Evolutionary conservation across 2,888 invertebrate genomes (phyloP).

Genomic region (Phorcus lineatus): DNA sequence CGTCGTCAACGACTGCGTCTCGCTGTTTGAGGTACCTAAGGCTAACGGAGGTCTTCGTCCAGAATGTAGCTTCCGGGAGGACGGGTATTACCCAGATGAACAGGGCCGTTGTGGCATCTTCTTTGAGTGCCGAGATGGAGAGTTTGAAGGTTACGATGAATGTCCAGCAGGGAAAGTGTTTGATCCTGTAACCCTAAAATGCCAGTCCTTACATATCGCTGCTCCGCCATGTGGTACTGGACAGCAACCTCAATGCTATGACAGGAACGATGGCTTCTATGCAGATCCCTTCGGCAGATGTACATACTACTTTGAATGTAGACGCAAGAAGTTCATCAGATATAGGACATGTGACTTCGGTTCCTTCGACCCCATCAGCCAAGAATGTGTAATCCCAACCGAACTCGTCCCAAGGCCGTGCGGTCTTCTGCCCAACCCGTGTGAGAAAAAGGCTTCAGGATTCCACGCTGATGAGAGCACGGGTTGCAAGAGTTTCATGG

Average conservation of each 20-base stretch:
- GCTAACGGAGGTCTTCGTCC: conserved; percentile 46
- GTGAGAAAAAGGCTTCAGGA: conserved; percentile 41
- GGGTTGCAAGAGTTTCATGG: conserved; percentile 41
- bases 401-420: conserved; percentile 48
- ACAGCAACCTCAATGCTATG: conserved; percentile 39
- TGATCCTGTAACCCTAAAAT: conserved; percentile 44
- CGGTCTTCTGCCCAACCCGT: conserved; percentile 47
- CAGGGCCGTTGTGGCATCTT: conserved; percentile 50
- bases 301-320: conserved; percentile 51
- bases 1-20: conserved; percentile 44
- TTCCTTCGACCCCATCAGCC: conserved; percentile 44
- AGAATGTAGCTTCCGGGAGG: conserved; percentile 42
- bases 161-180: conserved; percentile 47
- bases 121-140: conserved; percentile 43
- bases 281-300: conserved; percentile 51
- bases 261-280: conserved; percentile 44
- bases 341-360: conserved; percentile 48
- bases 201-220: conserved; percentile 34
- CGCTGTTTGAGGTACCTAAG: conserved; percentile 50
- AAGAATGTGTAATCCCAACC: conserved; percentile 42
- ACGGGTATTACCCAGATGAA: conserved; percentile 53
- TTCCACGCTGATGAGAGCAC: conserved; percentile 36
- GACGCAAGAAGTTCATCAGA: conserved; percentile 34
- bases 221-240: conserved; percentile 48
- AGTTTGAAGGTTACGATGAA: conserved; percentile 46